These are phyloP conservation scores for Oryzias celebensis DNA, from an alignment of 2,113 vertebrate species.

Conservation along the genomic window DNA sequence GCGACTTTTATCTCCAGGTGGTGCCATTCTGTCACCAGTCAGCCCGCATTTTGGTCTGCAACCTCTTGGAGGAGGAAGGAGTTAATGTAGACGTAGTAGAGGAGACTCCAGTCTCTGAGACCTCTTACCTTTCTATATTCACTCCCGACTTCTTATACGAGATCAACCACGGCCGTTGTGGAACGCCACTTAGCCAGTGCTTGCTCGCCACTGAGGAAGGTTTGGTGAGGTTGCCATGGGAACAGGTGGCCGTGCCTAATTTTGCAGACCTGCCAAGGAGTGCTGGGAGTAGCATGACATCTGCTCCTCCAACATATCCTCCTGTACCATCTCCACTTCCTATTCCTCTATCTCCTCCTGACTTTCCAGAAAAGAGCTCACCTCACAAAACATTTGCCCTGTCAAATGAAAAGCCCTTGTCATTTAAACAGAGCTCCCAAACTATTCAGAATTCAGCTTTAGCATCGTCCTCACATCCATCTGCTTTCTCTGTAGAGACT, in stretches of 20 bases:
- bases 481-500: conserved; percentile 18
- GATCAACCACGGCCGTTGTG: conserved; percentile 72
- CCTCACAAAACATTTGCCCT: conserved; percentile 16
- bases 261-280: conserved; percentile 72
- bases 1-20: conserved; percentile 91
- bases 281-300: conserved; percentile 56
- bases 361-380: conserved; percentile 19
- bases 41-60: conserved; percentile 80
- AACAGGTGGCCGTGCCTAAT: conserved; percentile 80
- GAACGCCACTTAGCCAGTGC: conserved; percentile 78
- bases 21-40: conserved; percentile 80
- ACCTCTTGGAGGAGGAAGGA: conserved; percentile 79
- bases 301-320: conserved; percentile 32
- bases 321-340: conserved; percentile 37
- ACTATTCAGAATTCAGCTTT: conserved; percentile 34
- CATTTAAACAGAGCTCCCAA: neutral
- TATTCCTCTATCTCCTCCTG: conserved; percentile 33
- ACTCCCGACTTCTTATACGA: conserved; percentile 82
- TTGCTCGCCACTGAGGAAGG: conserved; percentile 82
- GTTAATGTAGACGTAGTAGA: conserved; percentile 65
- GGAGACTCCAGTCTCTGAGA: conserved; percentile 76
- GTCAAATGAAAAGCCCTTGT: conserved; percentile 34
- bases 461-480: neutral
- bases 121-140: conserved; percentile 80
- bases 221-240: conserved; percentile 81